A percentile compares a stretch with the other conserved stretches of the same genome.
Conservation (phyloP, 2,888 invertebrate genomes). For the Xestia xanthographa region DNA sequence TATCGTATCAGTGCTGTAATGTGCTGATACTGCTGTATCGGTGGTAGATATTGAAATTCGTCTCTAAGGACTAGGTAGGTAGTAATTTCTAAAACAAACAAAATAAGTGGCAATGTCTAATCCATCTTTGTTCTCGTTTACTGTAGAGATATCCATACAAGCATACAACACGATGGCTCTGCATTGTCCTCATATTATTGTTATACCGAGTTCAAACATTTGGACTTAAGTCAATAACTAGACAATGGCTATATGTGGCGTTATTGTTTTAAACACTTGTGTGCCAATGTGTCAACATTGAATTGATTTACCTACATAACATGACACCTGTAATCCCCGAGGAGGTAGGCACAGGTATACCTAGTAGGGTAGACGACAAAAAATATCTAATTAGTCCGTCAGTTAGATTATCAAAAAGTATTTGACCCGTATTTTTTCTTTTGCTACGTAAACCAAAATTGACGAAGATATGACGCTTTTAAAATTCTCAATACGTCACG, state of each 20-base stretch:
- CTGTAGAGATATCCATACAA: not conserved
- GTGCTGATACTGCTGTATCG: not conserved
- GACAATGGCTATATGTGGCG: constrained; percentile 37
- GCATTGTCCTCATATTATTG: constrained; percentile 45
- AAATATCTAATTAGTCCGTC: too few species aligned
- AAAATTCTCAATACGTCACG: too few species aligned
- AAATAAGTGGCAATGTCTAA: not conserved
- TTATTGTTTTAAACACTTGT: constrained; percentile 52
- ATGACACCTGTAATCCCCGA: not conserved
- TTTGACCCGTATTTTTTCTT: too few species aligned
- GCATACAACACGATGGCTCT: constrained; percentile 1
- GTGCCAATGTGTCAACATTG: constrained; percentile 17
- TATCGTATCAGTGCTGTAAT: too few species aligned
- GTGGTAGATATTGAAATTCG: not conserved
- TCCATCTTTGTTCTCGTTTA: not conserved
- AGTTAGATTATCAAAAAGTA: too few species aligned
- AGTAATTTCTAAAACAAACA: not conserved
- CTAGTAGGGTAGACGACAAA: too few species aligned
- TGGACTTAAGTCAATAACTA: constrained; percentile 40
- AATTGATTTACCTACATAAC: constrained; percentile 22
- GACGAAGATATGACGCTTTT: too few species aligned
- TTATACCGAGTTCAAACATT: constrained; percentile 43
- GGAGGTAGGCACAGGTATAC: not conserved
- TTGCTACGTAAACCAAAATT: too few species aligned
- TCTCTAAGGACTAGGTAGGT: too few species aligned